These are phyloP conservation scores for Hippocampus kuda DNA, from an alignment of 2,797 vertebrate species.

Conservation along the genomic window DNA sequence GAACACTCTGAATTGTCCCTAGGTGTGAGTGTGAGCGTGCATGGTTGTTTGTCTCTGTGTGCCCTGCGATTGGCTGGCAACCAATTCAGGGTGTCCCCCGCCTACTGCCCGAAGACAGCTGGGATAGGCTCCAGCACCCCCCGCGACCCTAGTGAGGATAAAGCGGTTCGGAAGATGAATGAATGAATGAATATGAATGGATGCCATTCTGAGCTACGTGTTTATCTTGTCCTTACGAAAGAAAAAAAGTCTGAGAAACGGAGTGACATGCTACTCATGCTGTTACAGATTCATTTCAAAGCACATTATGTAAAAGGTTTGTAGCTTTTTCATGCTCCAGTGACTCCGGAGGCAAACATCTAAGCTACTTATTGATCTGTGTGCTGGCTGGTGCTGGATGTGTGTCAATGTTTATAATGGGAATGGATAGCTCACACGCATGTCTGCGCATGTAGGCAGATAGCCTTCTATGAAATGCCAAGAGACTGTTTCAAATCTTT, in stretches of 20 bases:
- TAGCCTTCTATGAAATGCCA: background rate
- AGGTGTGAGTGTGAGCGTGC: too few relatives aligned
- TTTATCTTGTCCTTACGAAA: slow-evolving; percentile 8
- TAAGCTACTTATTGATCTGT: slow-evolving; percentile 46
- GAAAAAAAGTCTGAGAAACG: background rate
- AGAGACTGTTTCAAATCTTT: background rate
- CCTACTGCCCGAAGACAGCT: too few relatives aligned
- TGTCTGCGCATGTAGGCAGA: slow-evolving; percentile 5
- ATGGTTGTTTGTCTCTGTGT: too few relatives aligned
- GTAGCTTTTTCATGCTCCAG: slow-evolving; percentile 28
- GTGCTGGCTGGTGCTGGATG: slow-evolving; percentile 46
- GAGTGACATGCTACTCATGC: background rate
- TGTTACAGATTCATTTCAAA: slow-evolving; percentile 17
- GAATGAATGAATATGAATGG: too few relatives aligned
- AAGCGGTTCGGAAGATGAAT: too few relatives aligned
- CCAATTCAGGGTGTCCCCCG: too few relatives aligned
- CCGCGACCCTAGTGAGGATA: too few relatives aligned
- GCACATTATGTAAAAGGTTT: slow-evolving; percentile 32
- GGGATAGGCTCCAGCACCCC: too few relatives aligned
- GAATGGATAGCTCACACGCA: slow-evolving; percentile 28
- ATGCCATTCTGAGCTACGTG: slow-evolving; percentile 11
- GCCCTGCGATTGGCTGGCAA: too few relatives aligned
- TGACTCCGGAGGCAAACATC: slow-evolving; percentile 37
- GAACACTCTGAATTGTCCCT: too few relatives aligned
- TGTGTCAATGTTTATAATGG: slow-evolving; percentile 43